Evolutionary conservation across 2,113 vertebrate species (phyloP).

Genomic region (Chelonoidis abingdonii): DNA sequence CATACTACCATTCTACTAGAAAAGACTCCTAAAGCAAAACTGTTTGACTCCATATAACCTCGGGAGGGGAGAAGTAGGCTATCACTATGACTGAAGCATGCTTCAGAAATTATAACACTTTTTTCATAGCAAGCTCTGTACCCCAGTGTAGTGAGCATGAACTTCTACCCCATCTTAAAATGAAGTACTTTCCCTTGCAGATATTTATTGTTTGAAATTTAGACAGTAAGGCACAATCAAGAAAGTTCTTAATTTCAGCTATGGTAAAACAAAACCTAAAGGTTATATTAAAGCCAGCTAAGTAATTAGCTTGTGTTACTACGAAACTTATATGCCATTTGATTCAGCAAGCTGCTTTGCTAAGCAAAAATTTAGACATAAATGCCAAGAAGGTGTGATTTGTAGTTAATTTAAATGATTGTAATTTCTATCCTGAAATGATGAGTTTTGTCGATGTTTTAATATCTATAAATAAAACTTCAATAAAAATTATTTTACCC

Average conservation of each 20-base stretch:
- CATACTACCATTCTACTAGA: no score
- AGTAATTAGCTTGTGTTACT: not conserved
- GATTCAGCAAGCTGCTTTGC: not conserved
- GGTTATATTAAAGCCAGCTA: not conserved
- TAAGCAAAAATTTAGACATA: not conserved
- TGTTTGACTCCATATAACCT: no score
- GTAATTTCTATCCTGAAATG: not conserved
- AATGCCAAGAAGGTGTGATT: not conserved
- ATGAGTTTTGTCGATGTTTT: not conserved
- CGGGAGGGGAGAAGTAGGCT: no score
- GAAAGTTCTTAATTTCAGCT: not conserved
- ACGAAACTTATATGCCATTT: not conserved
- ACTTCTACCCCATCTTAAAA: not conserved
- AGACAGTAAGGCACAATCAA: not conserved
- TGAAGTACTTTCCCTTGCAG: not conserved
- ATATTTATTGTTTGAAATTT: not conserved
- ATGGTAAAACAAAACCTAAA: not conserved
- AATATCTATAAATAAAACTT: not conserved
- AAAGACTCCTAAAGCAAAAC: no score
- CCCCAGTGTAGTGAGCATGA: not conserved
- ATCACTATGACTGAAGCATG: no score
- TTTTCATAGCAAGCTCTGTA: no score
- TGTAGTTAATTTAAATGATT: not conserved
- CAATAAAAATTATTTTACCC: not conserved
- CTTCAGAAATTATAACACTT: no score